These are phyloP conservation scores for Harpagifer antarcticus DNA, from an alignment of 2,797 vertebrate genomes.

Conservation along the genomic window DNA sequence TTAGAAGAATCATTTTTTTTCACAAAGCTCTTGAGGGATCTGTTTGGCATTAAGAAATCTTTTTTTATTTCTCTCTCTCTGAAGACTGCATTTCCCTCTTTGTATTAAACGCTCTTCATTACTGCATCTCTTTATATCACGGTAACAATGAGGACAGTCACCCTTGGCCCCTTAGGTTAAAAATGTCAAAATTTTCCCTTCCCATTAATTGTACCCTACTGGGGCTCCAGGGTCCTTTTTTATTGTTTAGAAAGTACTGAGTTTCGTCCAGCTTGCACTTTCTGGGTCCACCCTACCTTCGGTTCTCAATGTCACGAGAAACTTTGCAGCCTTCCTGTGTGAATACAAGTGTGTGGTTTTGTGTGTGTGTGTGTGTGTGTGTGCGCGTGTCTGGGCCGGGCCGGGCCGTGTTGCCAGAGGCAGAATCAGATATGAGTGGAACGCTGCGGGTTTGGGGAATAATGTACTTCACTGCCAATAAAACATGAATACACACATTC, in stretches of 20 bases:
- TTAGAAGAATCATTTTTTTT: constrained; percentile 20
- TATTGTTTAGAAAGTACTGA: constrained; percentile 70
- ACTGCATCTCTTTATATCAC: constrained; percentile 27
- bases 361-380: not conserved
- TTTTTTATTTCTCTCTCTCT: not conserved
- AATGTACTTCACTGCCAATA: constrained; percentile 82
- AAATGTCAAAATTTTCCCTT: constrained; percentile 48
- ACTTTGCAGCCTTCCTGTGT: constrained; percentile 41
- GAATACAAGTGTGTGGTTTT: constrained; percentile 14
- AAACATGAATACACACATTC: constrained; percentile 85
- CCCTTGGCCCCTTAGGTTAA: constrained; percentile 38
- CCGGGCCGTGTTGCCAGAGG: constrained; percentile 64
- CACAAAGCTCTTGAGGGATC: constrained; percentile 1
- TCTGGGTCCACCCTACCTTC: constrained; percentile 60
- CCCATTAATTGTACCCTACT: constrained; percentile 37
- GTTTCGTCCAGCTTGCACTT: constrained; percentile 70
- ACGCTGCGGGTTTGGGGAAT: constrained; percentile 81
- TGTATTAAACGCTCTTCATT: not conserved
- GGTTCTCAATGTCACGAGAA: constrained; percentile 71
- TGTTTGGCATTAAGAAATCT: constrained; percentile 17
- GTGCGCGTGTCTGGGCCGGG: constrained; percentile 30
- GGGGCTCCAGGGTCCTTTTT: constrained; percentile 36
- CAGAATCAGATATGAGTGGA: constrained; percentile 84
- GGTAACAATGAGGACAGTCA: constrained; percentile 37
- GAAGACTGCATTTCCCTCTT: not conserved